Evolutionary conservation across 2,113 vertebrate genomes (phyloP).

Genomic region (Otus sunia): DNA sequence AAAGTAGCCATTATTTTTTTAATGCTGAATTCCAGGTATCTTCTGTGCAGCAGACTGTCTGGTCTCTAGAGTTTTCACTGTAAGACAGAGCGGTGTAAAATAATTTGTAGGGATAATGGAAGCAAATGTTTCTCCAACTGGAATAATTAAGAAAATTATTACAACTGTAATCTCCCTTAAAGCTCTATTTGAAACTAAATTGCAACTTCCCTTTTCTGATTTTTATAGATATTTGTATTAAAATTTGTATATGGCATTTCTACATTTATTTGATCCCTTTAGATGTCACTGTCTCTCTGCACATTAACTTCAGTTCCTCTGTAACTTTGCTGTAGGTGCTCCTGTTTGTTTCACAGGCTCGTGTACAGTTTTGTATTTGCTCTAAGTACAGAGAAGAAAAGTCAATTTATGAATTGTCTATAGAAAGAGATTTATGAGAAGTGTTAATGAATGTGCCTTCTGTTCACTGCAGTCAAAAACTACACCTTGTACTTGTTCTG

Average conservation of each 20-base stretch:
- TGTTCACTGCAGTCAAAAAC: neutral
- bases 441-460: slow-evolving; percentile 61
- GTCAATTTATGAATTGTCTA: neutral
- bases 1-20: slow-evolving; percentile 56
- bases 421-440: neutral
- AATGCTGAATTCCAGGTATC: neutral
- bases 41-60: neutral
- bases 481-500: neutral
- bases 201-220: neutral
- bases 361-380: slow-evolving; percentile 30
- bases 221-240: slow-evolving; percentile 33
- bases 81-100: neutral
- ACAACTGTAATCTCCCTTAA: neutral
- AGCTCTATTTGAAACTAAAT: slow-evolving; percentile 7
- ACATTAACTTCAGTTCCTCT: neutral
- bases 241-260: slow-evolving; percentile 49
- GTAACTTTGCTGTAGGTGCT: neutral
- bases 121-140: neutral
- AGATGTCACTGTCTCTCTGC: neutral
- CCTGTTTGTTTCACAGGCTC: neutral
- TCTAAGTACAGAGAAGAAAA: neutral
- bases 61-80: neutral
- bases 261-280: neutral
- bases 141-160: neutral
- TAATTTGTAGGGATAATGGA: neutral